Conservation (phyloP, 2,113 vertebrate genomes). For the Chiloscyllium plagiosum region DNA sequence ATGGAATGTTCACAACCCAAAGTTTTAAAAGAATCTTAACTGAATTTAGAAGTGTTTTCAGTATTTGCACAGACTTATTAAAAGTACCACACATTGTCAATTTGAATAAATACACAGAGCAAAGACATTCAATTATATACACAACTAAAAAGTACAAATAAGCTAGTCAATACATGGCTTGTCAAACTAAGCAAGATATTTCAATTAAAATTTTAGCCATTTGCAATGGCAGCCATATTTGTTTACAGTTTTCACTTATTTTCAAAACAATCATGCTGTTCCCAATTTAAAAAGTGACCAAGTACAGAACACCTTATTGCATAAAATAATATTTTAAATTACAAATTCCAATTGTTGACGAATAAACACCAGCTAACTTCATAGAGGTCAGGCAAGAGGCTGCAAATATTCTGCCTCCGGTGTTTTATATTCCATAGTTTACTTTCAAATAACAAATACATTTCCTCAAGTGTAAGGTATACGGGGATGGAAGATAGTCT, state of each 20-base stretch:
- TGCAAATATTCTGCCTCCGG: neutral
- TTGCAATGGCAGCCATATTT: neutral
- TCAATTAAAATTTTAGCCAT: neutral
- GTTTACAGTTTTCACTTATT: neutral
- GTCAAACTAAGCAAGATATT: neutral
- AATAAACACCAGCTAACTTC: neutral
- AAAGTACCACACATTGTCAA: neutral
- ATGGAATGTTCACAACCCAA: neutral
- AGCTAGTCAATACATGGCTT: neutral
- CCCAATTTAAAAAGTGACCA: neutral
- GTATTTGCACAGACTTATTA: conserved; percentile 5
- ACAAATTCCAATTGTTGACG: neutral
- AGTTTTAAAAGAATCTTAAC: neutral
- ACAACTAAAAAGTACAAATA: neutral
- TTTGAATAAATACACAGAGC: neutral
- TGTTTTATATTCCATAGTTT: neutral
- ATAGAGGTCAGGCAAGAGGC: neutral
- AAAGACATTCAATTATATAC: neutral
- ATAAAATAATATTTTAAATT: neutral
- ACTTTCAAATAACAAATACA: neutral
- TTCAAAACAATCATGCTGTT: neutral
- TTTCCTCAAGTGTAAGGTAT: neutral
- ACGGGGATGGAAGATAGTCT: neutral
- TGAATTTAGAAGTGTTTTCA: neutral
- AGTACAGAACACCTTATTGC: neutral